Conservation (phyloP, 2,888 invertebrate species). For the Thera obeliscata region DNA sequence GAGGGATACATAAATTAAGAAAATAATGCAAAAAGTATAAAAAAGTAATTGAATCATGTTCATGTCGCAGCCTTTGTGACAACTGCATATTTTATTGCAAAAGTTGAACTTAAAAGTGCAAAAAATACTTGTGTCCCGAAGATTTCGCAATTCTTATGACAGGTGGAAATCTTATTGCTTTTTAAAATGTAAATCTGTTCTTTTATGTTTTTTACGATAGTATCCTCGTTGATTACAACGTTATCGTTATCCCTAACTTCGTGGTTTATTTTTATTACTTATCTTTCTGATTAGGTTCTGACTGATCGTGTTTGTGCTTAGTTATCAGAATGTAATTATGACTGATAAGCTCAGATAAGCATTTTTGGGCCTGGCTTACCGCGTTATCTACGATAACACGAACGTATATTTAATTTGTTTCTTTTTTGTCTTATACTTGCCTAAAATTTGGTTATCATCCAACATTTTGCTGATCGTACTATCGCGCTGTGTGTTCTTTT, state of each 20-base stretch:
- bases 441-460: neutral
- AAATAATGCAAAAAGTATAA: constrained; percentile 1
- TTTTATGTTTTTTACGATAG: constrained; percentile 10
- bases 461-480: neutral
- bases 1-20: neutral
- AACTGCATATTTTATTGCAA: constrained; percentile 8
- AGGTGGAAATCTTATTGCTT: constrained; percentile 13
- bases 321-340: constrained; percentile 51
- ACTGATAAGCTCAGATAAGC: constrained; percentile 35
- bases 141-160: constrained; percentile 9
- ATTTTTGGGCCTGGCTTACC: neutral
- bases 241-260: constrained; percentile 11
- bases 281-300: constrained; percentile 28
- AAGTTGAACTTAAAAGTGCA: neutral
- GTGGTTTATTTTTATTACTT: constrained; percentile 2
- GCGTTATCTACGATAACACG: neutral
- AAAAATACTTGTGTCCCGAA: constrained; percentile 1
- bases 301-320: constrained; percentile 28
- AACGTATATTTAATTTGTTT: neutral
- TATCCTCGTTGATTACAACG: constrained; percentile 11
- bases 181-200: constrained; percentile 14
- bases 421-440: too few species aligned
- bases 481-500: constrained; percentile 3
- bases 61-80: neutral
- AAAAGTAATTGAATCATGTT: neutral